Conservation (phyloP, 2,888 invertebrate species). For the Philereme transversata region DNA sequence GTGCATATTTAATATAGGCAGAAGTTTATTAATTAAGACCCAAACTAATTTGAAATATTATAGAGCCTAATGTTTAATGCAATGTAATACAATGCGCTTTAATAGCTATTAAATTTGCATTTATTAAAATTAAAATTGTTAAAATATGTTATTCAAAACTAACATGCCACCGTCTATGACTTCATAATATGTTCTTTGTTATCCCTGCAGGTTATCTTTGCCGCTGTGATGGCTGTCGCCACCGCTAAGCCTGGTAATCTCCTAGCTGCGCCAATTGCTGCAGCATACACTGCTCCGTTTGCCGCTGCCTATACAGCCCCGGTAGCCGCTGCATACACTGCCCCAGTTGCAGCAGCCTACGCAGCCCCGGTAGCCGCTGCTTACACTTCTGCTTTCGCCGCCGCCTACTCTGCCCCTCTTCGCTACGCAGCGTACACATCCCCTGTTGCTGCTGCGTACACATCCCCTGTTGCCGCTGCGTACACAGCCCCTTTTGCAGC, state of each 20-base stretch:
- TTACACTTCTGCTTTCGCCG: conserved; percentile 49
- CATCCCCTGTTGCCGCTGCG: conserved; percentile 45
- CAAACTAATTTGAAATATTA: neutral
- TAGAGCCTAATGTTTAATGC: neutral
- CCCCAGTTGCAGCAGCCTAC: conserved; percentile 54
- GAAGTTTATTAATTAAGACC: too few species aligned
- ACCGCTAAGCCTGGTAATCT: conserved; percentile 69
- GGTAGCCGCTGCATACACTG: conserved; percentile 50
- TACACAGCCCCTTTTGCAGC: conserved; percentile 52
- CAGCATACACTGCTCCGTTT: conserved; percentile 49
- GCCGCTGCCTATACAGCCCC: conserved; percentile 56
- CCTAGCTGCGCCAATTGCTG: conserved; percentile 39
- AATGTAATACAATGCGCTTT: too few species aligned
- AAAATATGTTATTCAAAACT: neutral
- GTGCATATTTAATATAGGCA: too few species aligned
- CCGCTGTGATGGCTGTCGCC: conserved; percentile 64
- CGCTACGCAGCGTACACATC: conserved; percentile 1
- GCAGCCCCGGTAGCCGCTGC: conserved; percentile 52
- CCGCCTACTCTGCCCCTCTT: conserved; percentile 49
- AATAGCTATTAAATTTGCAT: too few species aligned
- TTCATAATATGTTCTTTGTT: neutral
- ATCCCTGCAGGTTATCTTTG: conserved; percentile 60
- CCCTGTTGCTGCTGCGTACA: conserved; percentile 54
- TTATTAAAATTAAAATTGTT: neutral
- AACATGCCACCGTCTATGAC: neutral